Evolutionary conservation across 2,797 vertebrate species (phyloP), one percentile per base, ranked within the genome.

Genomic region (Pangasius djambal): DNA sequence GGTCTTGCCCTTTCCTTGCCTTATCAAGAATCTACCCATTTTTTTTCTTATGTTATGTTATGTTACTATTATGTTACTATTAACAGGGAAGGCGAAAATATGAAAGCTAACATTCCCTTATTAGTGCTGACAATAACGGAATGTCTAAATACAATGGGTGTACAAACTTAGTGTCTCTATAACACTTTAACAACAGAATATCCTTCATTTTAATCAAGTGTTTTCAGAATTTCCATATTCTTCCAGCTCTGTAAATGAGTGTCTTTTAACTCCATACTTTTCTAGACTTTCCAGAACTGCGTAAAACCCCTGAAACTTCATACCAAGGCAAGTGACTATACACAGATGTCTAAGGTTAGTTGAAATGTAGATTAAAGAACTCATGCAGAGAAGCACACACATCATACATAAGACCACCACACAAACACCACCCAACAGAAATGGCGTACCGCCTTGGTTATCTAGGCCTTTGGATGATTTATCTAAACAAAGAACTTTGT

Each of bases 341-440:
- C 65, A 89, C 75, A 74, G 65, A 69, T 28, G 28, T 40, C 65
- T 44, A 65, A 34, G 7, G 70, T 59, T 86, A 52, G 55, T 72
- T 40, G 10, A 79, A 67, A 89, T 7, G 25, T 31, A 87, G 31
- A 69, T 16, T 84, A 84, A 65, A 34, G 88, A 84, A 77, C 70
- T 61, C 86, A 89, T 89, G 79, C 84, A 87, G 12, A 55, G 20
- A 87, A 48, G 34, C 61, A 84, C 34, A 44, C 70, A 87, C 59
- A 84, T 75, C 18, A 75, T 75, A 87, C 70, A 78, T 67, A 79
- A 84, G 48, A 55, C 50, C 65, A 87, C 20, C 37, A 75, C 81
- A 84, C 48, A 70, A 55, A 75, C 34, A 77, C 52, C 59, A 89
- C 25, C 9, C 44, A 48, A 84, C 65, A 85, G 31, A 65, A 52